Evolutionary conservation across 2,113 vertebrate genomes (phyloP).

Genomic region (Chloebia gouldiae): DNA sequence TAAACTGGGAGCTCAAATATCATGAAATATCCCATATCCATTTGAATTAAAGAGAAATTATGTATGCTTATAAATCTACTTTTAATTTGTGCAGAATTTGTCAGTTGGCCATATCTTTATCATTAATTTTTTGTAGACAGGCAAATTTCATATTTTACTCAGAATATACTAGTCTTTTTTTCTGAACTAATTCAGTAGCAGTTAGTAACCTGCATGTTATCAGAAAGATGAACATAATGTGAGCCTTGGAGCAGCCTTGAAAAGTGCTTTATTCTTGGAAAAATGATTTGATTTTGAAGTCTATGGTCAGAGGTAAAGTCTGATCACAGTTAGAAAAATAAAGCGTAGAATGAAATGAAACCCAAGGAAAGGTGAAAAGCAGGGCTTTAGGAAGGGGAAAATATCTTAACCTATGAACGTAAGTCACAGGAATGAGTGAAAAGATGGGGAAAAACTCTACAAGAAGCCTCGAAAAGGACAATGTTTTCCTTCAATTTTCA

Average conservation of each 20-base stretch:
- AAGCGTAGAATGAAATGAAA: background rate
- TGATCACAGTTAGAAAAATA: background rate
- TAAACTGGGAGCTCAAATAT: slow-evolving; percentile 25
- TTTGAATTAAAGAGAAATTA: slow-evolving; percentile 39
- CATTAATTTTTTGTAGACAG: background rate
- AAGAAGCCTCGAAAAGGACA: background rate
- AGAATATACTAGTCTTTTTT: background rate
- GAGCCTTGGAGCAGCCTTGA: background rate
- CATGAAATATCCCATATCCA: background rate
- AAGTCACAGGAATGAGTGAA: background rate
- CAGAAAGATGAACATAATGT: background rate
- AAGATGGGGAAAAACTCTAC: background rate
- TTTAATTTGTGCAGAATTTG: background rate
- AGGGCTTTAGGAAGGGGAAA: background rate
- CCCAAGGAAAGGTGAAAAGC: background rate
- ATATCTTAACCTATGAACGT: background rate
- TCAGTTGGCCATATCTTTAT: background rate
- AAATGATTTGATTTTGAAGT: background rate
- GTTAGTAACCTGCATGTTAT: background rate
- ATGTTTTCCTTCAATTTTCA: background rate
- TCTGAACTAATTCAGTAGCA: background rate
- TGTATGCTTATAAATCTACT: slow-evolving; percentile 19
- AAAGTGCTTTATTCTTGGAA: background rate
- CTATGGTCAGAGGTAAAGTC: background rate
- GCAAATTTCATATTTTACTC: background rate